Evolutionary conservation across 1,140 invertebrate genomes (phyloP).

Genomic region (Solenopsis invicta): DNA sequence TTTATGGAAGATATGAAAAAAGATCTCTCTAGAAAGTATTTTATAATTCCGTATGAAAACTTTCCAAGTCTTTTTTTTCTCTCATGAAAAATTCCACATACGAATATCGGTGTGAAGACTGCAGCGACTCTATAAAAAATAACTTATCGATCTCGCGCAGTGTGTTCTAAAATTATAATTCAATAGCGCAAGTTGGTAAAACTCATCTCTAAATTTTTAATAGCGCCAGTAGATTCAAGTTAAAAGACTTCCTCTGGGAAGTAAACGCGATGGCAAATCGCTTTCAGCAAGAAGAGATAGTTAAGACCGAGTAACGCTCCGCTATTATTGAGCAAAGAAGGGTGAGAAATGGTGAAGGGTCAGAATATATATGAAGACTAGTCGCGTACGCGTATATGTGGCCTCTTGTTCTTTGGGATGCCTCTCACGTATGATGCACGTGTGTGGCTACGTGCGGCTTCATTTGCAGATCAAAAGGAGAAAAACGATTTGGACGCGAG

Average conservation of each 20-base stretch:
- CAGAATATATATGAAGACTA: conserved; percentile 3
- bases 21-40: not conserved
- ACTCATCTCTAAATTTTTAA: conserved; percentile 11
- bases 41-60: not conserved
- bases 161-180: conserved; percentile 31
- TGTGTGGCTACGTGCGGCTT: conserved; percentile 8
- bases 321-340: conserved; percentile 23
- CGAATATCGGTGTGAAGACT: not conserved
- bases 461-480: conserved; percentile 46
- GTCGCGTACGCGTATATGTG: not conserved
- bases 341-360: not conserved
- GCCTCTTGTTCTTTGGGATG: conserved; percentile 43
- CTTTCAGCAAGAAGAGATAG: conserved; percentile 42
- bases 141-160: not conserved
- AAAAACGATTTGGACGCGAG: conserved; percentile 20
- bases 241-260: not conserved
- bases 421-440: conserved; percentile 57
- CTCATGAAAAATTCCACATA: not conserved
- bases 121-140: not conserved
- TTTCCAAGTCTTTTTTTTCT: not conserved
- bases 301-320: conserved; percentile 24
- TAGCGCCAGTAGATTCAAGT: conserved; percentile 14
- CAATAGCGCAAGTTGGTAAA: conserved; percentile 1
- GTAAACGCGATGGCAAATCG: conserved; percentile 20
- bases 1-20: conserved; percentile 32